Base-by-base conservation (phyloP, 1,140 invertebrate species). In the Propsilocerus akamusi region DNA sequence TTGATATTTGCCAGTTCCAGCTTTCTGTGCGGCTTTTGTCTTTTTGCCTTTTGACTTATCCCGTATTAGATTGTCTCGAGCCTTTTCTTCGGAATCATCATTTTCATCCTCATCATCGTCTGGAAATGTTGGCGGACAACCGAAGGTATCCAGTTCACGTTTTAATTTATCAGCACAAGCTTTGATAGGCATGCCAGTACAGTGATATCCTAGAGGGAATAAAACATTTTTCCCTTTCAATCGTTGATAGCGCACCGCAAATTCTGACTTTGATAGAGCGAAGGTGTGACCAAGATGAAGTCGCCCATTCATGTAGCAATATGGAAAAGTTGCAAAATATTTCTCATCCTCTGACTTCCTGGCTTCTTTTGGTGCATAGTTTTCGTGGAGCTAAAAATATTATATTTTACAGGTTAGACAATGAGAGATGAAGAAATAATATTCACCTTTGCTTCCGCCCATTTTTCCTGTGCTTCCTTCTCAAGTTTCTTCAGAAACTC, bases 11-110 rank as follows among this genome's bases (percentile, higher is more conserved):
- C 82, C 77, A 7, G 69, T 58, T 0, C 85, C 90, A 11, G 83
- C 70, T 72, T 99, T 99, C 1, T 96, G 94, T 1, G 82, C 75
- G n/a, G 86, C 87, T 74, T 99, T 99, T 64, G 91, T 97, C 78
- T 98, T 99, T 67, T 97, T 98, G 17, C 93, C 90, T 73, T 98
- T 99, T 51, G 86, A 83, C 68, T 98, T 98, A 65, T 99, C 91
- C 67, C 88, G 89, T 22, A 86, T 75, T 26, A 83, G 64, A 55
- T 79, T 60, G 60, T 80, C 76, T 51, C 68, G 69, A n/a, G n/a
- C n/a, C n/a, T n/a, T n/a, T n/a, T n/a, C n/a, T 10, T 68, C 65
- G 46, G 73, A 63, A 51, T 75, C 71, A 26, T 72, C 65, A 11
- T 63, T 56, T 32, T 63, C 54, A 10, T 63, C 57, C 26, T 68